Evolutionary conservation across 2,888 invertebrate genomes (phyloP).

Genomic region (Volucella bombylans): DNA sequence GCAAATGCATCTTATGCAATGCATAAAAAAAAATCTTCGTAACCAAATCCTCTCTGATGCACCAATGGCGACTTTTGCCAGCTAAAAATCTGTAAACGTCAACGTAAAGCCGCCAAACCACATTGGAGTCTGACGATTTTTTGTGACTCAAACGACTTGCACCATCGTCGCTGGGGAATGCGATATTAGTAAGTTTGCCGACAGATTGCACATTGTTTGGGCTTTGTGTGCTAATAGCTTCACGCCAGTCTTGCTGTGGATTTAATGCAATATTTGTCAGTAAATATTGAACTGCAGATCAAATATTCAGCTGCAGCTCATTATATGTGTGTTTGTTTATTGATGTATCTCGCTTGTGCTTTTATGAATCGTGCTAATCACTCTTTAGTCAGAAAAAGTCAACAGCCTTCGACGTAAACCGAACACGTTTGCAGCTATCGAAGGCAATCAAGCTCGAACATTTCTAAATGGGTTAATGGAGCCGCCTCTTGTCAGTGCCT

Average conservation of each 20-base stretch:
- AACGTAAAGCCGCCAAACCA: too few relatives aligned
- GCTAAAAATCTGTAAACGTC: too few relatives aligned
- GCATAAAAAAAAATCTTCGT: background rate
- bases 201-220: constrained; percentile 22
- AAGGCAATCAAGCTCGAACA: constrained; percentile 58
- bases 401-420: constrained; percentile 60
- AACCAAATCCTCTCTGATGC: too few relatives aligned
- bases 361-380: constrained; percentile 15
- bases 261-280: constrained; percentile 46
- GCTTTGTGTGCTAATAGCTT: constrained; percentile 63
- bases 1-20: constrained; percentile 29
- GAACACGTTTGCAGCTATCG: constrained; percentile 45
- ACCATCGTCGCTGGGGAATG: background rate
- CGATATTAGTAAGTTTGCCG: background rate
- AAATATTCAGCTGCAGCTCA: constrained; percentile 35
- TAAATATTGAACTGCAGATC: constrained; percentile 51
- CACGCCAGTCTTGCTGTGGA: constrained; percentile 4
- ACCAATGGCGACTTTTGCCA: too few relatives aligned
- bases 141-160: background rate
- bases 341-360: background rate
- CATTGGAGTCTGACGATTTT: too few relatives aligned
- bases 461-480: constrained; percentile 69
- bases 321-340: too few relatives aligned
- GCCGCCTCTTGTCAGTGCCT: constrained; percentile 71
- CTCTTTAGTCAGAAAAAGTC: constrained; percentile 38